Base-by-base conservation (phyloP, 2,113 vertebrate species). In the Calidris pugnax region DNA sequence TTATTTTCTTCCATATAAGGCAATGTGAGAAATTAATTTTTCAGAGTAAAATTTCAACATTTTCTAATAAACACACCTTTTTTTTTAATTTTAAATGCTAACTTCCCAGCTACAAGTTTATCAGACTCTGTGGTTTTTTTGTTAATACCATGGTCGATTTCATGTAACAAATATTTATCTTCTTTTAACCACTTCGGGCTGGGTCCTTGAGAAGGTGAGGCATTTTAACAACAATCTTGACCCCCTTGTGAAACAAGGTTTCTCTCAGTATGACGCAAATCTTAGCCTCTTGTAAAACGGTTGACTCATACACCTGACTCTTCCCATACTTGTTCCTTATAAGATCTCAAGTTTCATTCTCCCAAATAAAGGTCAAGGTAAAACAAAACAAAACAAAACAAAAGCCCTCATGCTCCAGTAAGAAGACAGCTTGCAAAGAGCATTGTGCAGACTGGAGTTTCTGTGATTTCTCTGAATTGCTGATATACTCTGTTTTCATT, bases 261-360 rank as follows among this genome's bases (percentile, higher is more conserved):
- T 72, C 69, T 87, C 45, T 88, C 64, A 43, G 67, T 51, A 47
- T 95, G 97, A 95, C 16, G 67, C 95, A 97, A 94, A 96, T 94
- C 83, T 89, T 85, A 82, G 57, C 85, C 91, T 94, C 91, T 95
- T 96, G 62, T 88, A 95, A 96, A 95, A 94, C 9, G 75, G 64
- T 91, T 96, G 94, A 96, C 81, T 97, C 91, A 91, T 66, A 57
- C 66, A 83, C 77, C 60, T 91, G 73, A 64, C 57, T 95, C 82
- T 96, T 93, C 83, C 85, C 66, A 45, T 89, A 78, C 51, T 71
- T 82, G 66, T 67, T 92, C 71, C 21, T 96, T 67, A 30, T 80
- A 90, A 82, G 47, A 94, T 73, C n/a, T 27, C 64, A 93, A 69
- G 74, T 63, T 92, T 83, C n/a, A n/a, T 95, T 92, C 60, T 72